phyloP scores from a whole-genome alignment of 2,797 vertebrate genomes.

The Centroberyx gerrardi region DNA sequence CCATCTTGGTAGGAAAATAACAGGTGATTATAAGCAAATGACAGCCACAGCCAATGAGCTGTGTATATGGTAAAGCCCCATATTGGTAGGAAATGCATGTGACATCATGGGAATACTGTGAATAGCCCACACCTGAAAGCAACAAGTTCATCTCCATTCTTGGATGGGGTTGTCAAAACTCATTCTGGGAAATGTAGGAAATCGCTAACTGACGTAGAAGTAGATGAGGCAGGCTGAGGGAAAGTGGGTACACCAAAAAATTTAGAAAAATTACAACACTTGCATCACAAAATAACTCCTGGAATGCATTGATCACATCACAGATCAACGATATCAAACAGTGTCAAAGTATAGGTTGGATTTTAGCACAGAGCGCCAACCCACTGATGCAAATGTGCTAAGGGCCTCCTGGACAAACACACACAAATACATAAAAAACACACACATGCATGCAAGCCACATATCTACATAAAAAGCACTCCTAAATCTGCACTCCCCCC shows the following conservation, averaged over 20 bases:
- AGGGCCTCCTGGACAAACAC: background rate
- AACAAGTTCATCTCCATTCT: background rate
- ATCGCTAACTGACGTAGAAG: background rate
- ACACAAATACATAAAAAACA: background rate
- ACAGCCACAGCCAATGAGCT: no score
- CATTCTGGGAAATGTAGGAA: background rate
- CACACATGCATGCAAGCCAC: background rate
- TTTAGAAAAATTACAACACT: background rate
- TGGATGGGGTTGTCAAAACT: background rate
- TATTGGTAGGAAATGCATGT: no score
- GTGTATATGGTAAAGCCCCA: no score
- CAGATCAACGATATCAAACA: slow-evolving; percentile 11
- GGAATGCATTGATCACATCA: background rate
- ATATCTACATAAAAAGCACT: slow-evolving; percentile 24
- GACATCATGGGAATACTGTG: no score
- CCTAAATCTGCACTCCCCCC: slow-evolving; percentile 35
- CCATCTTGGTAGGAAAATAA: no score
- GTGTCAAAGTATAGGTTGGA: slow-evolving; percentile 6
- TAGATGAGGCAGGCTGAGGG: background rate
- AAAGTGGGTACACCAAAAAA: background rate
- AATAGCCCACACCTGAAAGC: slow-evolving; percentile 1
- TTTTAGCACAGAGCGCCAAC: slow-evolving; percentile 30
- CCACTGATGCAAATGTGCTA: slow-evolving; percentile 17
- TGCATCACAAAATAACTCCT: slow-evolving; percentile 3
- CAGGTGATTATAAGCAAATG: no score